Percentiles rank a stretch among this genome's conserved stretches.
Conservation (phyloP, 2,113 vertebrate genomes). For the Calidris pygmaea region DNA sequence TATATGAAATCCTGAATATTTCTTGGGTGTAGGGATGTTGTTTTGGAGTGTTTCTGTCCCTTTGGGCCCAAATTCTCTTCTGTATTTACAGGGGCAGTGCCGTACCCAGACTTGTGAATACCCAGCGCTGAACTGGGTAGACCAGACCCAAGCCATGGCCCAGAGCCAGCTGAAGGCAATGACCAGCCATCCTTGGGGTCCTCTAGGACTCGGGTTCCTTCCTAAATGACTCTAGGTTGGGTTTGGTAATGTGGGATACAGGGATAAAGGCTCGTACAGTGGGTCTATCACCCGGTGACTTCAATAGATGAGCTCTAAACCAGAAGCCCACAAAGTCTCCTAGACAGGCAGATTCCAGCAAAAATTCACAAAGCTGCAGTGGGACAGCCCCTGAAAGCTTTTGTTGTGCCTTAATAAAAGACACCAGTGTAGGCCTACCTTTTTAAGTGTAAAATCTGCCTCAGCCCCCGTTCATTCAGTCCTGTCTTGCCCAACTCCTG, state of each 20-base stretch:
- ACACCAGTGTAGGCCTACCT: neutral
- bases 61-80: neutral
- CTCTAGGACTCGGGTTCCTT: neutral
- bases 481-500: neutral
- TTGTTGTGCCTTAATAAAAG: neutral
- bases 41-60: neutral
- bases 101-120: neutral
- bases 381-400: neutral
- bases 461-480: neutral
- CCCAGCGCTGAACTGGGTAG: neutral
- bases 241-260: neutral
- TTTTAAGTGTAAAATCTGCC: neutral
- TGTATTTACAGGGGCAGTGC: neutral
- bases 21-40: rapidly evolving
- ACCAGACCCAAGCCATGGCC: neutral
- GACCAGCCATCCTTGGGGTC: neutral
- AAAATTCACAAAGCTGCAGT: neutral
- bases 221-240: neutral
- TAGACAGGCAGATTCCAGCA: neutral
- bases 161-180: neutral
- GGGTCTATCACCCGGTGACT: neutral
- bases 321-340: neutral
- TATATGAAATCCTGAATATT: neutral
- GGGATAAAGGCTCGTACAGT: neutral
- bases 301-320: neutral